A percentile compares a stretch with the other conserved stretches of the same genome.
These are phyloP conservation scores for Crenuchus spilurus DNA, from an alignment of 2,797 vertebrate species.

Conservation along the genomic window DNA sequence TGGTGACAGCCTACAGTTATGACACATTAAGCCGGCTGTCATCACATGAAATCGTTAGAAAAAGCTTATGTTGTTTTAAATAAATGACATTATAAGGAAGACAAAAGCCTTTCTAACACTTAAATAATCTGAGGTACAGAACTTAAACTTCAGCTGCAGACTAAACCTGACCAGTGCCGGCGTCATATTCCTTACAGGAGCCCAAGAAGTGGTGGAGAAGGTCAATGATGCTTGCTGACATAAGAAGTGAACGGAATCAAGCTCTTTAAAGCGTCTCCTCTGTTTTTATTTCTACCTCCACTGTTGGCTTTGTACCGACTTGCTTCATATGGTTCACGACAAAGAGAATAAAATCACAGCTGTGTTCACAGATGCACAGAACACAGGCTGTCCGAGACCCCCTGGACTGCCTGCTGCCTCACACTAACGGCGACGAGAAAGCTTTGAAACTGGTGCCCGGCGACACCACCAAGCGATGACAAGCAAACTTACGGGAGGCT, in stretches of 20 bases:
- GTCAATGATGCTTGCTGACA: too few species aligned
- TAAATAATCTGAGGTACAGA: too few species aligned
- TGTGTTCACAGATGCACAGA: slow-evolving; percentile 38
- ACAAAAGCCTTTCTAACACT: not conserved
- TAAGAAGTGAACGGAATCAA: too few species aligned
- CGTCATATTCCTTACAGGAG: too few species aligned
- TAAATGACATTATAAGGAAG: slow-evolving; percentile 16
- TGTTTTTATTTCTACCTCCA: not conserved
- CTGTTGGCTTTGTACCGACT: not conserved
- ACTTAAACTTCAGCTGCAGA: too few species aligned
- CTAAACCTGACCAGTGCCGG: too few species aligned
- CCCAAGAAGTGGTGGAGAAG: too few species aligned
- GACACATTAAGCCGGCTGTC: slow-evolving; percentile 52
- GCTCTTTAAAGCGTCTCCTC: too few species aligned
- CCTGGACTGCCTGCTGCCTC: slow-evolving; percentile 18
- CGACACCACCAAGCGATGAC: slow-evolving; percentile 26
- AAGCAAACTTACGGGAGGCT: slow-evolving; percentile 15
- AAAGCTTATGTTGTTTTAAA: slow-evolving; percentile 34
- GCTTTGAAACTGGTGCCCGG: slow-evolving; percentile 2
- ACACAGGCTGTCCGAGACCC: slow-evolving; percentile 29
- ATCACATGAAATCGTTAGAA: slow-evolving; percentile 44
- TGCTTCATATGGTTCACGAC: slow-evolving; percentile 10
- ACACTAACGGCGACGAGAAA: slow-evolving; percentile 4
- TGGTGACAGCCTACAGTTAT: slow-evolving; percentile 49
- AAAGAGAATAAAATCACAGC: slow-evolving; percentile 32